phyloP scores from a whole-genome alignment of 2,113 vertebrate species.

The Nibea coibor region DNA sequence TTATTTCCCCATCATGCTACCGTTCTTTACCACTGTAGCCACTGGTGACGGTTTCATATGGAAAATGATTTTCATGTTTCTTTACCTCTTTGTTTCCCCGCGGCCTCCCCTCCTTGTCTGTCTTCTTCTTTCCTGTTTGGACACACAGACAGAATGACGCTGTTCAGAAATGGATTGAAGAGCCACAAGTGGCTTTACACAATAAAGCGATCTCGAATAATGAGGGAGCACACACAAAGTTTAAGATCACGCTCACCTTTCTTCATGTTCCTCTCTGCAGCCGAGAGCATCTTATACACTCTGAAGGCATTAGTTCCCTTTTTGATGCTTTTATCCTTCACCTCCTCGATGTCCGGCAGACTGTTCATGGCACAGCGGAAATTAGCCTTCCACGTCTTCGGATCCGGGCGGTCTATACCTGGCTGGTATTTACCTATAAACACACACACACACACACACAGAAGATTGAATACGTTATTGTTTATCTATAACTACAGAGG shows the following conservation, averaged over 20 bases:
- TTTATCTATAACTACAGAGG: background rate
- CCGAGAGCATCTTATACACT: constrained; percentile 95
- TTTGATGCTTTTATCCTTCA: constrained; percentile 95
- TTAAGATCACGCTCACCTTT: constrained; percentile 85
- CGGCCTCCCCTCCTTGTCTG: constrained; percentile 75
- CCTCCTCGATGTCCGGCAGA: constrained; percentile 95
- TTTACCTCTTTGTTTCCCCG: constrained; percentile 66
- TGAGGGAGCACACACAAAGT: background rate
- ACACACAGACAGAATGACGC: constrained; percentile 11
- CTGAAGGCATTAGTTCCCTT: constrained; percentile 99
- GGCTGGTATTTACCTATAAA: constrained; percentile 90
- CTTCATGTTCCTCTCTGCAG: constrained; percentile 90
- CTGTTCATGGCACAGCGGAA: constrained; percentile 99
- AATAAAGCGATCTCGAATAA: background rate
- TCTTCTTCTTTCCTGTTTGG: constrained; percentile 81
- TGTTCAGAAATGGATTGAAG: background rate
- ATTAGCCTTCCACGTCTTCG: constrained; percentile 99
- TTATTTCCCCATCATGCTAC: background rate
- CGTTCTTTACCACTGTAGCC: background rate
- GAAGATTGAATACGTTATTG: background rate
- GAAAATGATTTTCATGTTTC: too few species aligned
- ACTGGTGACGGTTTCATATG: too few species aligned
- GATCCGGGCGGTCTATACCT: constrained; percentile 89
- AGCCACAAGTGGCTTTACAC: background rate
- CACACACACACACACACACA: background rate